phyloP scores from a whole-genome alignment of 1,140 invertebrate species.

The Drosophila kikkawai region DNA sequence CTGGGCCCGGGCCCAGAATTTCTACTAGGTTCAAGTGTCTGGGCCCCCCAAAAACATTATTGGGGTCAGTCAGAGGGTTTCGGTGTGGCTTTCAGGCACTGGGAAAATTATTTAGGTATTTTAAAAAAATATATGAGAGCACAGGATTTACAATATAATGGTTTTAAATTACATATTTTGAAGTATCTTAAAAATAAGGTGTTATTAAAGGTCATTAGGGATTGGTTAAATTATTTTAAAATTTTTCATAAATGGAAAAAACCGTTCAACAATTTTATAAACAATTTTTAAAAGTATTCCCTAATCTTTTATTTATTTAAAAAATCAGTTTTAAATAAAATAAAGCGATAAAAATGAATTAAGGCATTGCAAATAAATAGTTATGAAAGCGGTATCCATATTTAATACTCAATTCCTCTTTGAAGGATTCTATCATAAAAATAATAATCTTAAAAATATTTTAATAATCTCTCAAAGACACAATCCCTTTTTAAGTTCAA shows the following conservation, averaged over 20 bases:
- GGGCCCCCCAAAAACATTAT: conserved; percentile 26
- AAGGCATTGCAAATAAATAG: not conserved
- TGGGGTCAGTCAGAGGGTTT: conserved; percentile 33
- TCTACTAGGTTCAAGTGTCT: conserved; percentile 19
- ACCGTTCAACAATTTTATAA: no score
- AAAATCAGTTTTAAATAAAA: no score
- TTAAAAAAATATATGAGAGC: not conserved
- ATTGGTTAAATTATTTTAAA: not conserved
- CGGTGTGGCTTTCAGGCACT: conserved; percentile 18
- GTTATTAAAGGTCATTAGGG: not conserved
- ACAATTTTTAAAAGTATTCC: no score
- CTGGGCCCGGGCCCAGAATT: conserved; percentile 34
- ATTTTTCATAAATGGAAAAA: not conserved
- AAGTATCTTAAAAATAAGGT: not conserved
- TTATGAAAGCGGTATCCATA: no score
- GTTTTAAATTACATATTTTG: not conserved
- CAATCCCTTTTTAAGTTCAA: not conserved
- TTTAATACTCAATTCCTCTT: not conserved
- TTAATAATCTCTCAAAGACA: not conserved
- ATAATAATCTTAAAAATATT: not conserved
- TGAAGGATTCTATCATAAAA: not conserved
- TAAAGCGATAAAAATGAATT: no score
- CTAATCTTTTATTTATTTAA: no score
- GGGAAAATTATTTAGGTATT: not conserved
- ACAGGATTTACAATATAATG: no score